Conservation (phyloP, 2,113 vertebrate genomes). For the Illadopsis cleaveri region DNA sequence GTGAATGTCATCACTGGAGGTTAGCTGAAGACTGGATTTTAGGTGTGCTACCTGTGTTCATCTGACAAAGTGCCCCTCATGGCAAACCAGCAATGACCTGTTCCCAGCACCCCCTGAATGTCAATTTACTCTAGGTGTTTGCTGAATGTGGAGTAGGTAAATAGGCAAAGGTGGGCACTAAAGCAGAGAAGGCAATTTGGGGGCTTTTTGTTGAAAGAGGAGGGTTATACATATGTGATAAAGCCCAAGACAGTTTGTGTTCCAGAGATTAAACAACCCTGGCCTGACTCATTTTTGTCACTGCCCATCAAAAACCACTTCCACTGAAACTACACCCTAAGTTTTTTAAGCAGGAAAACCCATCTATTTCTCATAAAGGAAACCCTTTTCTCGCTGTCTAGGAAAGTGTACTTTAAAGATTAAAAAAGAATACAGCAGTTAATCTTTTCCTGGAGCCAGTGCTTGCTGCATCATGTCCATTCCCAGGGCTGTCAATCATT, state of each 20-base stretch:
- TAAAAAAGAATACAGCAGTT: neutral
- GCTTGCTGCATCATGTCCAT: neutral
- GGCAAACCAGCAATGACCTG: neutral
- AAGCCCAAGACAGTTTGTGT: neutral
- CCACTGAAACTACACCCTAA: neutral
- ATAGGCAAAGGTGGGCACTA: neutral
- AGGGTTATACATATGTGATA: neutral
- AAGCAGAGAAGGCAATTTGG: neutral
- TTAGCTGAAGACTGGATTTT: neutral
- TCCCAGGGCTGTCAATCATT: slow-evolving; percentile 68
- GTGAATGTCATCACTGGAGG: neutral
- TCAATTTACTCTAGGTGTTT: neutral
- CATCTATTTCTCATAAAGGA: neutral
- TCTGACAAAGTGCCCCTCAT: neutral
- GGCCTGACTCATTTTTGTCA: neutral
- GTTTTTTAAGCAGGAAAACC: neutral
- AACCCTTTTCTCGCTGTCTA: neutral
- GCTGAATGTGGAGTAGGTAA: neutral
- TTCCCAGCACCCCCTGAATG: neutral
- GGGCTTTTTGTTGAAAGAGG: neutral
- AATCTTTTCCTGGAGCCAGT: neutral
- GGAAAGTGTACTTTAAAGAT: neutral
- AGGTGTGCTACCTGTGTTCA: neutral
- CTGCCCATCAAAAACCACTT: neutral
- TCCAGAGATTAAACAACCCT: neutral